Evolutionary conservation across 2,888 invertebrate species (phyloP).

Genomic region (Platerodrilus igneus): DNA sequence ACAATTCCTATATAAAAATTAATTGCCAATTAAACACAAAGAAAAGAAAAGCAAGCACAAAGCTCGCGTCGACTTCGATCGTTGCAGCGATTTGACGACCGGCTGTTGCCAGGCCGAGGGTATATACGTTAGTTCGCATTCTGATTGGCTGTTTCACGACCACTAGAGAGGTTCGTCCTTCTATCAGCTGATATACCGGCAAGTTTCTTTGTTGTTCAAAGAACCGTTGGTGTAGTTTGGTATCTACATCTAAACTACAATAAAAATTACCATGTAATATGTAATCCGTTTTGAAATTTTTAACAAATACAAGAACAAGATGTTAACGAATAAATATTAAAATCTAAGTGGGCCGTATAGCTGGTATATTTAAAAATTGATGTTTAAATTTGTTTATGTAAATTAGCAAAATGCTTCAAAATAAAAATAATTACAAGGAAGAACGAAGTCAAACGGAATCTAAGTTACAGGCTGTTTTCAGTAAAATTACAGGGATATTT

Average conservation of each 20-base stretch:
- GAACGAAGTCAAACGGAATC: conserved; percentile 30
- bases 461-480: conserved; percentile 42
- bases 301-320: too few species aligned
- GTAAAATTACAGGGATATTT: conserved; percentile 40
- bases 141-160: conserved; percentile 36
- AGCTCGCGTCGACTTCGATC: too few species aligned
- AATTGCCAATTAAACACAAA: too few species aligned
- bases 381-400: too few species aligned
- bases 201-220: conserved; percentile 37
- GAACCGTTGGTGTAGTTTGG: conserved; percentile 7
- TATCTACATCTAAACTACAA: too few species aligned
- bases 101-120: conserved; percentile 45
- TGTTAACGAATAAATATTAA: too few species aligned
- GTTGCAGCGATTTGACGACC: conserved; percentile 47
- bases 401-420: conserved; percentile 1
- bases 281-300: too few species aligned
- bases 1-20: too few species aligned
- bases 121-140: conserved; percentile 33
- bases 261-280: too few species aligned
- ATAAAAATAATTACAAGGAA: conserved; percentile 34
- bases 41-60: too few species aligned
- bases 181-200: conserved; percentile 40
- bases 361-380: too few species aligned
- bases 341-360: too few species aligned
- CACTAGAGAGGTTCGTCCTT: conserved; percentile 30